Conservation (phyloP, 2,113 vertebrate genomes). For the Eretmochelys imbricata region DNA sequence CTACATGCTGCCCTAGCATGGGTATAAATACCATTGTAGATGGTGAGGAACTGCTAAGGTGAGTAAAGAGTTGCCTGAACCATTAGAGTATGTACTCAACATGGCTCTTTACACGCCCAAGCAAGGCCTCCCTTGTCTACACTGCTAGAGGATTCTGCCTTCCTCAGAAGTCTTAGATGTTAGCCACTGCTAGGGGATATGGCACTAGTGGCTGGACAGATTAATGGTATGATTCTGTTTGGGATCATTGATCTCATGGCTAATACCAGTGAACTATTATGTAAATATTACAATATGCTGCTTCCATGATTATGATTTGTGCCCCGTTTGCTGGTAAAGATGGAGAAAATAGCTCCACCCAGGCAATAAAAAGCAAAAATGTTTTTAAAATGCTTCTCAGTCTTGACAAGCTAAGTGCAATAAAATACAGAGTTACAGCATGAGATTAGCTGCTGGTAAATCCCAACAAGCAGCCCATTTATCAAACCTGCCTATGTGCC, state of each 20-base stretch:
- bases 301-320: constrained; percentile 30
- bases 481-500: background rate
- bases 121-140: too few species aligned
- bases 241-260: constrained; percentile 14
- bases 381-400: background rate
- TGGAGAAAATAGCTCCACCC: constrained; percentile 50
- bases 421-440: constrained; percentile 5
- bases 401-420: constrained; percentile 63
- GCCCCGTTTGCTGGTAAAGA: constrained; percentile 53
- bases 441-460: constrained; percentile 48
- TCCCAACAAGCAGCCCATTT: background rate
- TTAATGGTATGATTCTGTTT: background rate
- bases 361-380: constrained; percentile 32
- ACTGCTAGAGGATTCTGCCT: background rate
- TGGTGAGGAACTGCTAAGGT: too few species aligned
- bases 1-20: too few species aligned
- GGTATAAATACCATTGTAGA: too few species aligned
- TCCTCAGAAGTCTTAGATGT: background rate
- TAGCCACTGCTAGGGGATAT: background rate
- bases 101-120: too few species aligned
- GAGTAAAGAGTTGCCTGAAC: too few species aligned
- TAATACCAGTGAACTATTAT: background rate
- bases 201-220: background rate
- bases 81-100: too few species aligned
- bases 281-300: background rate